phyloP scores from a whole-genome alignment of 2,888 invertebrate species.

The Dynastes tityus region DNA sequence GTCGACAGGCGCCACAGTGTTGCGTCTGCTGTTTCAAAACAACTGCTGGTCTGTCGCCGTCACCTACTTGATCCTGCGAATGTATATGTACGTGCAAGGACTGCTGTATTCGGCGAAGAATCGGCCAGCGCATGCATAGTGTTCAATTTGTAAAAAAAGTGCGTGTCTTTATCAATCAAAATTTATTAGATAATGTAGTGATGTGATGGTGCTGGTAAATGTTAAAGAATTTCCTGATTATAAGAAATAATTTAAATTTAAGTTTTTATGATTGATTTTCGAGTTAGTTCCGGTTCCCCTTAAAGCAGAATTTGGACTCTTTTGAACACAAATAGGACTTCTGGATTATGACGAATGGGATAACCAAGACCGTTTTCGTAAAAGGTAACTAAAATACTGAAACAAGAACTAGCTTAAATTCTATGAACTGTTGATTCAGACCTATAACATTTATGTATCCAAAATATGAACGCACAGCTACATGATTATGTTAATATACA shows the following conservation, averaged over 20 bases:
- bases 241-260: no score
- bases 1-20: conserved; percentile 45
- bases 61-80: conserved; percentile 5
- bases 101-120: conserved; percentile 5
- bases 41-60: conserved; percentile 14
- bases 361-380: conserved; percentile 55
- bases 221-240: not conserved
- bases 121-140: not conserved
- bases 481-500: no score
- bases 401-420: no score
- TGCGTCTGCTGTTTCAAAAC: conserved; percentile 37
- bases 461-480: no score
- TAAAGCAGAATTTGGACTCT: no score
- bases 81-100: not conserved
- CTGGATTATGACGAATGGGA: conserved; percentile 66
- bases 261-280: not conserved
- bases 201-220: no score
- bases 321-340: not conserved
- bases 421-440: no score
- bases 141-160: conserved; percentile 4
- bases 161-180: conserved; percentile 2
- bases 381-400: conserved; percentile 49
- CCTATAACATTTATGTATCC: no score
- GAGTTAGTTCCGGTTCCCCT: not conserved
- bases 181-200: no score